Percentiles rank a stretch among this genome's conserved stretches.
Evolutionary conservation across 2,888 invertebrate species (phyloP).

Genomic region (Phytoseiulus persimilis): DNA sequence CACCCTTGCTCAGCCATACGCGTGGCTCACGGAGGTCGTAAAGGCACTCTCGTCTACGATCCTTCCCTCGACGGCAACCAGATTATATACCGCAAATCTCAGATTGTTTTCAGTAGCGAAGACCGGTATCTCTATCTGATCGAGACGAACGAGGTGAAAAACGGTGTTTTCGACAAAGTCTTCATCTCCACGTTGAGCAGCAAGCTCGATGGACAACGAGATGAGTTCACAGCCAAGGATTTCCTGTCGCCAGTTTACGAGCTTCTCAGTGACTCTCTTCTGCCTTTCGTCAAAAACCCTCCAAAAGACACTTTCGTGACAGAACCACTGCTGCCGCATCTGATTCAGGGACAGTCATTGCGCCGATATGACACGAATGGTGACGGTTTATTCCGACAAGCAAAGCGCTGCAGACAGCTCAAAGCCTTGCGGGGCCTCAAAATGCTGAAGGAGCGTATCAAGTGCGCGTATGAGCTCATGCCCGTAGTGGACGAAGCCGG

Average conservation of each 20-base stretch:
- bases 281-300: neutral
- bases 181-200: conserved; percentile 19
- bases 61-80: neutral
- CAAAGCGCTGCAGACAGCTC: neutral
- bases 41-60: neutral
- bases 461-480: neutral
- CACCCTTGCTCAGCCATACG: neutral
- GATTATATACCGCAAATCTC: conserved; percentile 16
- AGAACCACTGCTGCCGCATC: neutral
- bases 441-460: neutral
- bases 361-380: neutral
- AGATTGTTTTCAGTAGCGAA: neutral
- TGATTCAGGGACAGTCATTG: neutral
- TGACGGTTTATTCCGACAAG: conserved; percentile 18
- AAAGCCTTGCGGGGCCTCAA: neutral
- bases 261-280: neutral
- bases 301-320: neutral
- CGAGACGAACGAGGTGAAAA: neutral
- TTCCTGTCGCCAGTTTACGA: neutral
- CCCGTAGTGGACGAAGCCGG: conserved; percentile 17
- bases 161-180: neutral
- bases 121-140: neutral
- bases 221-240: neutral
- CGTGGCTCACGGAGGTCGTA: neutral
- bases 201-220: neutral